Conservation (phyloP, 2,113 vertebrate genomes). For the Plecturocebus donacophilus region DNA sequence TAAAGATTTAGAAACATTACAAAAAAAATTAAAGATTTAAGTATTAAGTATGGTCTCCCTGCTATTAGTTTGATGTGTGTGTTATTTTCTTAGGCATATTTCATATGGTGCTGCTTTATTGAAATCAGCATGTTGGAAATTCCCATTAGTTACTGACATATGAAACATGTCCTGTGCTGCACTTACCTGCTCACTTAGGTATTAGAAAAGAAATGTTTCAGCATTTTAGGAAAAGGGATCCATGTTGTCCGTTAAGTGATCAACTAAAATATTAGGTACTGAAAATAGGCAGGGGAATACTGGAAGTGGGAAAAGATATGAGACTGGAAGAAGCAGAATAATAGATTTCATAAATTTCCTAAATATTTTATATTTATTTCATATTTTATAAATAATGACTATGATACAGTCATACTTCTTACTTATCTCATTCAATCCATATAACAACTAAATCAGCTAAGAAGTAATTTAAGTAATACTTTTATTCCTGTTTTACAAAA, state of each 20-base stretch:
- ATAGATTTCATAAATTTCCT: background rate
- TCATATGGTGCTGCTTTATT: background rate
- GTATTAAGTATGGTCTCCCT: background rate
- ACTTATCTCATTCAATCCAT: background rate
- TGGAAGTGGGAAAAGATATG: background rate
- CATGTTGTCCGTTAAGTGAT: background rate
- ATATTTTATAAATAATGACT: background rate
- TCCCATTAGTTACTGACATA: background rate
- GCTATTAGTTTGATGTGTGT: background rate
- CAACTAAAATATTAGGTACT: background rate
- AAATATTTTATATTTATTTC: background rate
- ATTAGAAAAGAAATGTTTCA: background rate
- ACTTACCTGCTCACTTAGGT: background rate
- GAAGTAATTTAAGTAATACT: background rate
- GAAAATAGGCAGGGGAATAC: background rate
- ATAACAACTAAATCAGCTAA: background rate
- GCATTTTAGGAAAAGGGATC: background rate
- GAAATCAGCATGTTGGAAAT: background rate
- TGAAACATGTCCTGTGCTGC: background rate
- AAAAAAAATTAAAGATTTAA: conserved; percentile 28
- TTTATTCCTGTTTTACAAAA: background rate
- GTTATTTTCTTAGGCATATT: background rate
- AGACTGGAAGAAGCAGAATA: background rate
- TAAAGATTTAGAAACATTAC: conserved; percentile 49
- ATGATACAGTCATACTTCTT: rapidly evolving